These are phyloP conservation scores for Pelochelys cantorii DNA, from an alignment of 2,797 vertebrate species.

Conservation along the genomic window DNA sequence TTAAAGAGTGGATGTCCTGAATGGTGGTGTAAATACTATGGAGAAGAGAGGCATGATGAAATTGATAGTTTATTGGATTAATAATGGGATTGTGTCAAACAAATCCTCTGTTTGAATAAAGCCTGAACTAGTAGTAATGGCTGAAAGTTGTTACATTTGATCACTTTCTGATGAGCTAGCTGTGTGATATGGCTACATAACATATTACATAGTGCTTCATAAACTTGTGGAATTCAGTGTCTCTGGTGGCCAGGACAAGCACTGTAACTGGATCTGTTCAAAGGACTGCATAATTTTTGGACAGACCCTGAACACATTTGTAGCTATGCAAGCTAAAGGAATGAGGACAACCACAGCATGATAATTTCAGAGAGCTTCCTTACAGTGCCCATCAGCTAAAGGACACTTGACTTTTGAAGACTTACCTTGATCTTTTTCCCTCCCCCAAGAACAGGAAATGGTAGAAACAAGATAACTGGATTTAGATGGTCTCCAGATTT, in stretches of 20 bases:
- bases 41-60: not conserved
- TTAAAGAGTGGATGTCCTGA: not conserved
- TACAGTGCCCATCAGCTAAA: not conserved
- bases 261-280: not conserved
- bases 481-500: not conserved
- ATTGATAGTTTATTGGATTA: not conserved
- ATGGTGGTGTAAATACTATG: not conserved
- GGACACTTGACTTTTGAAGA: not conserved
- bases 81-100: not conserved
- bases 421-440: not conserved
- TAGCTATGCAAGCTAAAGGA: not conserved
- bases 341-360: not conserved
- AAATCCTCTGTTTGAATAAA: not conserved
- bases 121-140: not conserved
- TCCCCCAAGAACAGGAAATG: not conserved
- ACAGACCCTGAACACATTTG: not conserved
- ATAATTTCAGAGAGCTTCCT: not conserved
- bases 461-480: not conserved
- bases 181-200: not conserved
- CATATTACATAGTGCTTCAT: not conserved
- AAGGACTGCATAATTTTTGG: not conserved
- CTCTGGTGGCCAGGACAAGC: not conserved
- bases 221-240: not conserved
- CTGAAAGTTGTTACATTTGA: not conserved
- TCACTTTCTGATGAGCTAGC: not conserved